A percentile compares a stretch with the other conserved stretches of the same genome.
Conservation (phyloP, 2,888 invertebrate genomes). For the Gastracanthus pulcherrimus region DNA sequence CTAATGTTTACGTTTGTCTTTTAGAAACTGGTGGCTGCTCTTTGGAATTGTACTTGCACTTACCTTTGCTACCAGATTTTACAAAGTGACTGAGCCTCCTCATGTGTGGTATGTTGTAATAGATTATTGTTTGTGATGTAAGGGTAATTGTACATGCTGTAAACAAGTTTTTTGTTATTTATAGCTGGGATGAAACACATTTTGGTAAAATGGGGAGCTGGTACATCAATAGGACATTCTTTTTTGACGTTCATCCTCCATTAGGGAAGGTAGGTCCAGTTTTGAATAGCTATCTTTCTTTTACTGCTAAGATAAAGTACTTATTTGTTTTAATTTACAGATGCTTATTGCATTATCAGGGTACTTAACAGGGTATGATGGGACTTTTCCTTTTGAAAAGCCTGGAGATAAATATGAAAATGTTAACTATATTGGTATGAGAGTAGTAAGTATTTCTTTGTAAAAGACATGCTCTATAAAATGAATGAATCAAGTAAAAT, state of each 20-base stretch:
- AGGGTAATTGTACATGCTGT: not conserved
- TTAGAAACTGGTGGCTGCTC: conserved; percentile 82
- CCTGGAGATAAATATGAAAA: conserved; percentile 97
- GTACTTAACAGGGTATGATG: conserved; percentile 95
- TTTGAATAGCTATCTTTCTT: too few relatives aligned
- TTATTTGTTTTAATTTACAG: conserved; percentile 79
- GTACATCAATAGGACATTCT: conserved; percentile 98
- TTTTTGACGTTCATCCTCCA: conserved; percentile 99
- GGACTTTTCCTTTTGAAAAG: conserved; percentile 95
- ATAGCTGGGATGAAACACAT: conserved; percentile 98
- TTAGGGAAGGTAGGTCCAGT: conserved; percentile 97
- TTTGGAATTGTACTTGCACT: conserved; percentile 83
- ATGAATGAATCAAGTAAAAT: conserved; percentile 17
- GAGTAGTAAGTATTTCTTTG: conserved; percentile 83
- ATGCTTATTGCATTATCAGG: conserved; percentile 97
- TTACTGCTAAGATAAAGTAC: too few relatives aligned
- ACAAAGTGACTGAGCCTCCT: conserved; percentile 93
- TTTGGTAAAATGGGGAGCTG: conserved; percentile 99
- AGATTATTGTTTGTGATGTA: conserved; percentile 5
- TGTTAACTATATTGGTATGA: conserved; percentile 94
- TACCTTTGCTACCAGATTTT: conserved; percentile 88
- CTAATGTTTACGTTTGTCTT: not conserved
- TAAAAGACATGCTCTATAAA: not conserved
- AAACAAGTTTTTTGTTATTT: conserved; percentile 65
- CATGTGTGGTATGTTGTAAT: conserved; percentile 91